Evolutionary conservation across 2,888 invertebrate genomes (phyloP), one percentile per base, ranked within the genome.

Genomic region (Tupiocoris notatus): DNA sequence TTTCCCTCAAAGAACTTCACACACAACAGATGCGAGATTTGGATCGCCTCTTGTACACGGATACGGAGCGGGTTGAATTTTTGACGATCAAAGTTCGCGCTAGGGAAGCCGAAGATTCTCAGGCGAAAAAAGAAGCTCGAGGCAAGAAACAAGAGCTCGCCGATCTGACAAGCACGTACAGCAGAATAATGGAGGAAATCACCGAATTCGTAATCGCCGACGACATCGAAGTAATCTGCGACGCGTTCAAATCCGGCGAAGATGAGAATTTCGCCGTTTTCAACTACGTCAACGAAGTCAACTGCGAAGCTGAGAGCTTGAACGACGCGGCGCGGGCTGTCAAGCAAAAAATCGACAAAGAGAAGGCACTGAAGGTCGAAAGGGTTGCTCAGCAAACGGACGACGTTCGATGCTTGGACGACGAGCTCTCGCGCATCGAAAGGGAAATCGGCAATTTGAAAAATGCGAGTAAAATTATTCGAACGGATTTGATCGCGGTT

Each of bases 261-360:
- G 94, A 94, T 81, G 93, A 93, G 83, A 96, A 96, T 85, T 96
- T 95, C 83, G 94, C 95, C 0, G 87, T 94, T 0, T 96, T 96
- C 83, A 94, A 91, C 84, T 95, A 94, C 82, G 92, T 96, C 57
- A 95, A 94, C 83, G 94, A 95, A 82, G 87, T 96, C 77, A 95
- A 95, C 83, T 91, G 89, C 59, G 93, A 94, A 83, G 86, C 94
- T 76, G 93, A 94, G 83, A 86, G 88, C 59, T 83, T 93, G 1
- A 90, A 90, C 80, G 90, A 91, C 79, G 88, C 88, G 71, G 90
- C 93, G 0, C 87, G 87, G 66, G 86, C 87, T 79, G 83, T 93
- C 9, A 87, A 87, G 56, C 83, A 85, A 21, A 89, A 88, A 80
- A 92, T 93, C 76, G 89, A 89, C 7, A 63, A 65, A 67, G 88